Base-by-base conservation (phyloP, 30 jellyfish, hydroid and myxozoan genomes). In the Aurelia sp. region DNA sequence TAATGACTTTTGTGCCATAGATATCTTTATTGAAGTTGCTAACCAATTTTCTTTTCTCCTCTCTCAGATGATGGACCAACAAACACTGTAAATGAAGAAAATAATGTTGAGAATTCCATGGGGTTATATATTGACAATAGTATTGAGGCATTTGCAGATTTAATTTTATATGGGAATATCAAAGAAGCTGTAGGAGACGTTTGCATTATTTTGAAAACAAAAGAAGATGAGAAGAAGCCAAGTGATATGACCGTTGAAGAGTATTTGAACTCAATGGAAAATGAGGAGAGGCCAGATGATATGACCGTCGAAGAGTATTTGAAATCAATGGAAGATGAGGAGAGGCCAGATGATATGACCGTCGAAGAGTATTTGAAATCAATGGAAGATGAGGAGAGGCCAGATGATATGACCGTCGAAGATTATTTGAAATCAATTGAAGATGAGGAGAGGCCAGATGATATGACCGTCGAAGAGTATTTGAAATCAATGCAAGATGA, bases 401-500 rank as follows among this genome's bases (percentile, higher is more conserved):
- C 71, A 22, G 12, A 23, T 4, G 70, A 73, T 3, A 73, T 73
- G 71, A 73, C 84, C 3, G 84, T 73, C 0, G 84, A 73, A 47
- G 84, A 73, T 6, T 73, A 73, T 48, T 53, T 73, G 70, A 27
- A 17, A 41, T 21, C 66, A 23, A 50, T 47, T 51, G 52, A 22
- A 16, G 53, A 73, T 3, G 84, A 52, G 3, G 52, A 57, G 50
- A 71, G 30, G 22, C 70, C 64, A 19, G 59, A 21, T 7, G 81
- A 79, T 13, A 63, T 79, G 89, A 79, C 89, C 1, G 81, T 79
- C 27, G 89, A 79, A 79, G 84, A 47, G 6, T 73, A 73, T 73
- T 53, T 73, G 70, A 12, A 17, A 40, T n/a, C 66, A 59, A 50
- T 47, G 2, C 27, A 52, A 27, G 20, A 64, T 0, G 88, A 59